Base-by-base conservation (phyloP, 2,113 vertebrate genomes). In the Pterocles gutturalis region DNA sequence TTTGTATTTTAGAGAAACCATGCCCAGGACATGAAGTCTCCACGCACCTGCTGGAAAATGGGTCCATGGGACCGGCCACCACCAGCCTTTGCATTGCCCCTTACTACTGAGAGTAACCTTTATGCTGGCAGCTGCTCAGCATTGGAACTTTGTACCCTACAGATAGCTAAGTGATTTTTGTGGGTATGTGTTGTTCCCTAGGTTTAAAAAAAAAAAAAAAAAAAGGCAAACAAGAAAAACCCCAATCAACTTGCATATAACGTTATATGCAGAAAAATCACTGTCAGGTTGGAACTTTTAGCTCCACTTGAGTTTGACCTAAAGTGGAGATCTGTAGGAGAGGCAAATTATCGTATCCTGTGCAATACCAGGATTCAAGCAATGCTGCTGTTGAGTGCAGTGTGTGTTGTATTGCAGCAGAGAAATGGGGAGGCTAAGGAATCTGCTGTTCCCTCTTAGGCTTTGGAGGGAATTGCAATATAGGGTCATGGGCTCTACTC, bases 381-480 rank as follows among this genome's bases (percentile, higher is more conserved):
- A 67, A 19, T 25, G 19, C 28, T 82, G 17, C 57, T 69, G 8
- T 29, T 53, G 46, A 41, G 41, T 41, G 41, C 41, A 41, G 41
- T 41, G 41, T 41, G 41, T 41, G 41, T 41, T 41, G 41, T 41
- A 41, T 41, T 41, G 25, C 14, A 65, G 46, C 22, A 83, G 22
- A 70, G 62, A 17, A 62, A 57, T 0, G 0, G 20, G 11, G 19
- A 53, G 8, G 46, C 25, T 49, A 0, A 0, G 19, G 22, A 60
- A 55, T 73, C 19, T 66, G 9, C 14, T 38, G 17, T n/a, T 79
- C 11, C 19, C 21, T 82, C 45, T 82, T 64, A 57, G 3, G 2
- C 10, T 82, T 79, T 61, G 25, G 36, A 51, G 17, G 5, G 7
- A 78, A 43, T 57, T 61, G 41, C 51, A 53, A 6, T 55, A 51